A percentile compares a stretch with the other conserved stretches of the same genome.
These are phyloP conservation scores for Rhinogobius similis DNA, from an alignment of 2,113 vertebrate species.

Conservation along the genomic window DNA sequence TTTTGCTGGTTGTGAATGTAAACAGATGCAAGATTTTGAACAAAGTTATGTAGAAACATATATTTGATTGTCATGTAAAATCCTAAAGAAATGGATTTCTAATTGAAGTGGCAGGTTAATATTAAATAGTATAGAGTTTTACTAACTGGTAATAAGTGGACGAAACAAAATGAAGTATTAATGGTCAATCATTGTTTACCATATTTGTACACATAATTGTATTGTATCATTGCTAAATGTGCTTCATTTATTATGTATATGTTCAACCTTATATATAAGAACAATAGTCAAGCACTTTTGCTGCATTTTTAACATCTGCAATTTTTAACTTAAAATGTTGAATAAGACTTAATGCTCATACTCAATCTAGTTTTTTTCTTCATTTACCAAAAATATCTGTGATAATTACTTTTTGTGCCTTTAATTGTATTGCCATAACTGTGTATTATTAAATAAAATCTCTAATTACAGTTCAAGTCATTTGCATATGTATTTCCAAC, in stretches of 20 bases:
- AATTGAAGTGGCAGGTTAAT: neutral
- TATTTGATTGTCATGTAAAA: neutral
- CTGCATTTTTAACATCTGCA: too few relatives aligned
- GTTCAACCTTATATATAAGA: neutral
- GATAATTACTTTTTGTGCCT: constrained; percentile 54
- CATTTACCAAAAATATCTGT: constrained; percentile 43
- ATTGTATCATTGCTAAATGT: neutral
- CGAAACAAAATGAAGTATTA: neutral
- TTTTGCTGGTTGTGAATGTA: constrained; percentile 32
- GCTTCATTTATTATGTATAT: neutral
- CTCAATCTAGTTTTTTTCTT: constrained; percentile 33
- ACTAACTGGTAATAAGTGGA: neutral
- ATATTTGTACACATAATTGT: neutral
- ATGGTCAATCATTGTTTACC: neutral
- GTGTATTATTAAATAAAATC: constrained; percentile 56
- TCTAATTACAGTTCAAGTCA: constrained; percentile 61
- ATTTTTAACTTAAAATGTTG: too few relatives aligned
- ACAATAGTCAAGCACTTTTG: neutral
- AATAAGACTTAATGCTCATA: constrained; percentile 1
- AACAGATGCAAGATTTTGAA: constrained; percentile 26
- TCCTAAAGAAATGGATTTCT: neutral
- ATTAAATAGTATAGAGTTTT: neutral
- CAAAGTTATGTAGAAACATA: constrained; percentile 17
- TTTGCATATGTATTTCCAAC: constrained; percentile 51
- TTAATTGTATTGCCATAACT: constrained; percentile 42